Base-by-base conservation (phyloP, 92 coral and sea anemone species). In the Epizoanthus ramosus region DNA sequence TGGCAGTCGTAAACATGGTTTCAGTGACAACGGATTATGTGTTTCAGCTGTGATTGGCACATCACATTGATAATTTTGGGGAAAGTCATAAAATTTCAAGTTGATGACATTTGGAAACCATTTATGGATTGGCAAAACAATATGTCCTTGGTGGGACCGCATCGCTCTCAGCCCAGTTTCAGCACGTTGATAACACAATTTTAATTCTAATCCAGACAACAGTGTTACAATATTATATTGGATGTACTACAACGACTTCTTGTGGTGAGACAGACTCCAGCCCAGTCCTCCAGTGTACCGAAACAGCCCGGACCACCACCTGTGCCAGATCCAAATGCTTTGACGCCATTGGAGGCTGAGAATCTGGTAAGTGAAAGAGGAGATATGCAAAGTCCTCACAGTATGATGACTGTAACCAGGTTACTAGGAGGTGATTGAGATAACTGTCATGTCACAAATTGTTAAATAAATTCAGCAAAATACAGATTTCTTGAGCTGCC, bases 291-390 rank as follows among this genome's bases (percentile, higher is more conserved):
- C 37, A 86, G 92, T 52, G 83, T 86, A 2, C 99, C 99, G 5
- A 84, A 88, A 71, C 93, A 90, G 93, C 99, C 99, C 71, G 99
- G 99, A 23, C 99, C 99, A 24, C 98, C 99, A 57, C 92, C 96
- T 3, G 86, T 85, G 71, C 94, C 98, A 84, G 99, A 96, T 79
- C 93, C 93, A 71, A 96, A 94, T 83, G 91, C 93, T 17, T 82
- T 96, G 47, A 90, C 95, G 18, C 85, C 97, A 54, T 87, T 73
- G 13, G 97, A 92, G 21, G 99, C 99, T 13, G 98, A 94, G 57
- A 85, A 88, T 47, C 87, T 87, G 79, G 99, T 92, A 74, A 87
- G 97, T 82, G 4, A 35, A 14, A 1, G 3, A n/a, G 39, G 3
- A 2, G 37, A 37, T 37, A 5, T 37, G 43, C 6, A 37, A 37